Evolutionary conservation across 2,797 vertebrate species (phyloP), one percentile per base, ranked within the genome.

Genomic region (Serranus cabrilla): DNA sequence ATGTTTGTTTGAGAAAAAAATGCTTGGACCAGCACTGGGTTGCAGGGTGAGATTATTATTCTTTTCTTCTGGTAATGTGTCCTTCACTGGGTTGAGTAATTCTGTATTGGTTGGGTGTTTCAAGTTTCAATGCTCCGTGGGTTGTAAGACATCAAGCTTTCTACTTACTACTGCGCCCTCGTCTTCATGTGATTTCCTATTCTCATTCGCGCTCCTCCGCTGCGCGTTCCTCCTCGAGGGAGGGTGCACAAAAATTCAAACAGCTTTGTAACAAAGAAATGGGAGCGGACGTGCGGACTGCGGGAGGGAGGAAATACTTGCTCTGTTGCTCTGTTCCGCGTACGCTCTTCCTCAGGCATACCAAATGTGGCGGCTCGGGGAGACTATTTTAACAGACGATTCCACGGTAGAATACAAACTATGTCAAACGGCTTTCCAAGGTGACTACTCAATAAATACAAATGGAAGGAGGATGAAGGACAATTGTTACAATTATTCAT

Each of bases 21-120:
- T 79, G 80, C 82, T 92, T 81, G 6, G 69, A 86, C 89, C 72
- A 79, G 82, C 81, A 62, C 40, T 61, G 70, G 81, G 78, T 79
- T 75, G 69, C 74, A 76, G 74, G 72, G 72, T 85, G 76, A 76
- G 50, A 47, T 81, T 23, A 23, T n/a, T 23, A 50, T 83, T 17
- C 59, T 51, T 27, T 52, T 71, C 47, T 65, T 45, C 64, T 80
- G 65, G 82, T 89, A 87, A 80, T 40, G 74, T 84, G 86, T 87
- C 71, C 84, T 87, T 89, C 49, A 73, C 78, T 82, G 66, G 71
- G 78, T 85, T 87, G 52, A 85, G 83, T 90, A 78, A 86, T 90
- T 89, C 86, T 78, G 89, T 91, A 91, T 90, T 78, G 81, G 67
- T 91, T 85, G 81, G 71, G 71, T 88, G 87, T 93, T 92, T 88